A percentile compares a stretch with the other conserved stretches of the same genome.
These are phyloP conservation scores for Littorina saxatilis DNA, from an alignment of 1,140 invertebrate species.

Conservation along the genomic window DNA sequence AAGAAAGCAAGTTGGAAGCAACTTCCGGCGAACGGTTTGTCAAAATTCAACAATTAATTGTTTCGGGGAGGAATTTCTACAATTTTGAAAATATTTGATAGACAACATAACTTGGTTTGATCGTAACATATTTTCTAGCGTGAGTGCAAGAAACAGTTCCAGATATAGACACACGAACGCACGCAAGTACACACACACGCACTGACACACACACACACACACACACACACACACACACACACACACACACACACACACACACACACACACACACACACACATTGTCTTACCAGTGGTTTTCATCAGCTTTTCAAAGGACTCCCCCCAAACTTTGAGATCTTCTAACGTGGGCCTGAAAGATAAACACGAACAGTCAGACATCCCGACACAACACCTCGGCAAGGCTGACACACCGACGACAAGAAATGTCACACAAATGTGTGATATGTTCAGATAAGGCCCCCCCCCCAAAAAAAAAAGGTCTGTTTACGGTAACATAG, in stretches of 20 bases:
- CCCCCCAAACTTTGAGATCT: slow-evolving; percentile 95
- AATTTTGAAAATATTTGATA: too few relatives aligned
- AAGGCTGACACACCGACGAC: too few relatives aligned
- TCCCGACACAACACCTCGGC: not conserved
- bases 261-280: not conserved
- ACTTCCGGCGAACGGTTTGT: too few relatives aligned
- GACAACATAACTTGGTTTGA: too few relatives aligned
- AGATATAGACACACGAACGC: too few relatives aligned
- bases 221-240: not conserved
- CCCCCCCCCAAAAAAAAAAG: not conserved
- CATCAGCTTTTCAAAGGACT: slow-evolving; percentile 97
- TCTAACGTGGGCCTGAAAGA: slow-evolving; percentile 89
- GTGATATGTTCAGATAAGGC: too few relatives aligned
- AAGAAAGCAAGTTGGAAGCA: too few relatives aligned
- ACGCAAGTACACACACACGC: slow-evolving; percentile 14
- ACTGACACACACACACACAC: slow-evolving; percentile 12
- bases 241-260: slow-evolving; percentile 20
- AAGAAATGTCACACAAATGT: too few relatives aligned
- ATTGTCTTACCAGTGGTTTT: slow-evolving; percentile 87
- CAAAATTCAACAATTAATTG: too few relatives aligned
- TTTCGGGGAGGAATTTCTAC: too few relatives aligned
- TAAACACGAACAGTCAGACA: slow-evolving; percentile 7
- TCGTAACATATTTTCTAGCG: too few relatives aligned
- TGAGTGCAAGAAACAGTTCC: too few relatives aligned
- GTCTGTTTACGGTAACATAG: not conserved